A percentile compares a stretch with the other conserved stretches of the same genome.
Evolutionary conservation across 2,113 vertebrate genomes (phyloP).

Genomic region (Meleagris gallopavo): DNA sequence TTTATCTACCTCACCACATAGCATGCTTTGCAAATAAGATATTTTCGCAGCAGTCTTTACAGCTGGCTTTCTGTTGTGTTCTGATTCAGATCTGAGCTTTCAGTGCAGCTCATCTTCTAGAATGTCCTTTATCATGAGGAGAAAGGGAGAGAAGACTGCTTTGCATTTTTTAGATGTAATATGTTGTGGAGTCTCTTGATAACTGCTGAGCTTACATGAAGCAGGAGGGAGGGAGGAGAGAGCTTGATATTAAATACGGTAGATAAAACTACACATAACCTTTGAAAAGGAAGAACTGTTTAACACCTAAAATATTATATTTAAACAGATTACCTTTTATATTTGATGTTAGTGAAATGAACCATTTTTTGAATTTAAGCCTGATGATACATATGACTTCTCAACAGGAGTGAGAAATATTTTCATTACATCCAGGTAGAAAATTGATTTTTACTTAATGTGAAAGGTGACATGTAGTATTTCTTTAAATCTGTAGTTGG

Average conservation of each 20-base stretch:
- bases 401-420: slow-evolving; percentile 10
- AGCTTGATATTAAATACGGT: slow-evolving; percentile 31
- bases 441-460: slow-evolving; percentile 60
- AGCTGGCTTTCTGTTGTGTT: slow-evolving; percentile 68
- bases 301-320: slow-evolving; percentile 40
- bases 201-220: slow-evolving; percentile 27
- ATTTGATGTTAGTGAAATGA: slow-evolving; percentile 28
- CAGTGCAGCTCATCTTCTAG: slow-evolving; percentile 43
- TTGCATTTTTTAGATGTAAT: slow-evolving; percentile 38
- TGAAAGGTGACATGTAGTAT: slow-evolving; percentile 27
- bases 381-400: not conserved
- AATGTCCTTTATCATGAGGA: slow-evolving; percentile 62
- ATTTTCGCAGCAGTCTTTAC: slow-evolving; percentile 67
- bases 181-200: slow-evolving; percentile 45
- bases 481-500: slow-evolving; percentile 48
- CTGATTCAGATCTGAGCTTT: slow-evolving; percentile 59
- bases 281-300: not conserved
- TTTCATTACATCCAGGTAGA: slow-evolving; percentile 31
- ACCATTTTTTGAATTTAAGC: slow-evolving; percentile 19
- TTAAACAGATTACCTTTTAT: slow-evolving; percentile 40
- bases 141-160: slow-evolving; percentile 34
- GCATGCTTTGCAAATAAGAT: slow-evolving; percentile 71
- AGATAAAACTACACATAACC: slow-evolving; percentile 29
- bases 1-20: slow-evolving; percentile 66
- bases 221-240: not conserved